Percentiles rank a stretch among this genome's conserved stretches.
phyloP scores from a whole-genome alignment of 1,140 invertebrate species.

The Andrena cerasifolii region DNA sequence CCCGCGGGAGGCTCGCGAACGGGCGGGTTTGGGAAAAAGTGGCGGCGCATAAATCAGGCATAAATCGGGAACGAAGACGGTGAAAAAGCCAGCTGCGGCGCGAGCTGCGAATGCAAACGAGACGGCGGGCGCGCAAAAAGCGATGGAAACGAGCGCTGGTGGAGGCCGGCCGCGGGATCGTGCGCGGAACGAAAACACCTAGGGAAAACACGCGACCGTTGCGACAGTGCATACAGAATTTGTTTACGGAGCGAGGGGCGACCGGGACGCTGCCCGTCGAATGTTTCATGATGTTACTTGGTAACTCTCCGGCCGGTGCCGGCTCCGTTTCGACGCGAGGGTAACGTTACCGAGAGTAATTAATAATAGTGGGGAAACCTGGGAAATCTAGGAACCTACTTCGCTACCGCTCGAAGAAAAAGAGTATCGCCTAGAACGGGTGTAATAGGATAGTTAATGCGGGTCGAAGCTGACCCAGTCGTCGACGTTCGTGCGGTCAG shows the following conservation, averaged over 20 bases:
- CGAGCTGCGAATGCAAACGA: conserved; percentile 25
- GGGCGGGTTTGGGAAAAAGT: too few species aligned
- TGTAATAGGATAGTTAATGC: too few species aligned
- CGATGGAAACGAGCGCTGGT: conserved; percentile 21
- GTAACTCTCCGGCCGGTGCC: conserved; percentile 5
- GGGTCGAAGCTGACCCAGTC: too few species aligned
- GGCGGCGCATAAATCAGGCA: conserved; percentile 39
- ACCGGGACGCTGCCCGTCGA: conserved; percentile 1
- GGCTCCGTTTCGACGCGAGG: too few species aligned
- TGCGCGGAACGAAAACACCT: neutral
- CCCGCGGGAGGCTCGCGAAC: too few species aligned
- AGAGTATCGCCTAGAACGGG: too few species aligned
- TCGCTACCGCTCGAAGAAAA: too few species aligned
- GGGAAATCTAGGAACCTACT: too few species aligned
- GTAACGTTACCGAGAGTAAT: too few species aligned
- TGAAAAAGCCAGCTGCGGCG: neutral
- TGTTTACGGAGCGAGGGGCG: conserved; percentile 23
- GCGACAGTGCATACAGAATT: conserved; percentile 40
- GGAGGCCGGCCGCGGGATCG: neutral
- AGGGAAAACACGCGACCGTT: conserved; percentile 34
- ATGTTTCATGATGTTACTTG: neutral
- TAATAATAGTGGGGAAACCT: too few species aligned
- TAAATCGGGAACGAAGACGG: conserved; percentile 29
- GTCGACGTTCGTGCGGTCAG: too few species aligned
- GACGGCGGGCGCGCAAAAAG: conserved; percentile 15